phyloP scores from a whole-genome alignment of 2,113 vertebrate genomes.

The Chamaea fasciata region DNA sequence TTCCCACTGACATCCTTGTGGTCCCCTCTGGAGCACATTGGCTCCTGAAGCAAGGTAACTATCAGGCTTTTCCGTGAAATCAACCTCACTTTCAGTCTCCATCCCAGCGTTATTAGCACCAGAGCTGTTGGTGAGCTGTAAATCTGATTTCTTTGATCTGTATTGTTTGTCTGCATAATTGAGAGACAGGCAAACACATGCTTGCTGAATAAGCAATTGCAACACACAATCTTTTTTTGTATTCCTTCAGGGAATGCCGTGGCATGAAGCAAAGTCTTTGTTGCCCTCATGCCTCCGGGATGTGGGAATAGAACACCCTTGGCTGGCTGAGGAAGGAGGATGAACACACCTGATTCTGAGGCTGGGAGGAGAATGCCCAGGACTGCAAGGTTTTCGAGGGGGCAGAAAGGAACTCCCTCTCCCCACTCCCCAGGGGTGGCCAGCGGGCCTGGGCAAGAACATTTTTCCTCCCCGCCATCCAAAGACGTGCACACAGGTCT shows the following conservation, averaged over 20 bases:
- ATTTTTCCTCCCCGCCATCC: fast-evolving
- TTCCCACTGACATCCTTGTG: not conserved
- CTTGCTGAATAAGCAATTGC: not conserved
- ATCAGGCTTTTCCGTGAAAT: not conserved
- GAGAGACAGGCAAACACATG: fast-evolving
- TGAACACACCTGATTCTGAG: not conserved
- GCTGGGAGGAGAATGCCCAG: not conserved
- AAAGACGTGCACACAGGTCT: fast-evolving
- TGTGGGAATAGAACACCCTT: not conserved
- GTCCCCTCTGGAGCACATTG: not conserved
- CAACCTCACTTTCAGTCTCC: conserved; percentile 19
- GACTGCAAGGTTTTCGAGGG: not conserved
- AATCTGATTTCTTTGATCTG: conserved; percentile 46
- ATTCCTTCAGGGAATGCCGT: fast-evolving
- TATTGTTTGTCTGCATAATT: conserved; percentile 25
- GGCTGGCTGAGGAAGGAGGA: not conserved
- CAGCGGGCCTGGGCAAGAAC: fast-evolving
- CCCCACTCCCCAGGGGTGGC: fast-evolving
- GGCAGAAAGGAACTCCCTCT: fast-evolving
- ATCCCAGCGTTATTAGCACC: not conserved
- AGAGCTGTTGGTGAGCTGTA: conserved; percentile 30
- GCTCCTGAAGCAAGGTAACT: not conserved
- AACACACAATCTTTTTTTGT: not conserved
- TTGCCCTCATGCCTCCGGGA: not conserved
- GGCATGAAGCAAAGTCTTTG: not conserved